These are phyloP conservation scores for Pseudolaguvia tuberculata DNA, from an alignment of 2,113 vertebrate genomes.

Conservation along the genomic window DNA sequence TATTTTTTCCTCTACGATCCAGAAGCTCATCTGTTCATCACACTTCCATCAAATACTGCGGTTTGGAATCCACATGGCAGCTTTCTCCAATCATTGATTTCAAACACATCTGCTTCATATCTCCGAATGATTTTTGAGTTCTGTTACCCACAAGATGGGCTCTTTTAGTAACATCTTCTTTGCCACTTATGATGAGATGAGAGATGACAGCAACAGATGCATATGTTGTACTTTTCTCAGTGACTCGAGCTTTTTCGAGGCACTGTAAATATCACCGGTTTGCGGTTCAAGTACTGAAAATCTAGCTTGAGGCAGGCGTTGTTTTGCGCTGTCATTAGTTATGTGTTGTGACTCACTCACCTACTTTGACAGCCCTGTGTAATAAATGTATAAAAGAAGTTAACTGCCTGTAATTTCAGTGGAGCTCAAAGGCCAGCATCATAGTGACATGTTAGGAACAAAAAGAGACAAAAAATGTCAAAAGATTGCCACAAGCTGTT, in stretches of 20 bases:
- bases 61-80: not conserved
- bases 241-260: constrained; percentile 11
- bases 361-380: constrained; percentile 4
- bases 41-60: not conserved
- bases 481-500: not conserved
- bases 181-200: not conserved
- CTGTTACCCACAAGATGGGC: not conserved
- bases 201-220: constrained; percentile 19
- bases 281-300: constrained; percentile 11
- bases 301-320: not conserved
- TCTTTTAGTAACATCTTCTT: not conserved
- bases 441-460: not conserved
- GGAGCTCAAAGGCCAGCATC: not conserved
- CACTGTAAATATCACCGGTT: constrained; percentile 2
- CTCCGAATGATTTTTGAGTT: not conserved
- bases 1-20: not conserved
- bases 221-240: not conserved
- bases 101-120: not conserved
- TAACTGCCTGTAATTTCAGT: constrained; percentile 4
- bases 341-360: constrained; percentile 10
- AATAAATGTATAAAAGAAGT: constrained; percentile 7
- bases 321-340: not conserved
- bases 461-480: not conserved
- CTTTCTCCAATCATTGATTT: not conserved
- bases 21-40: not conserved